A percentile compares a stretch with the other conserved stretches of the same genome.
phyloP scores from a whole-genome alignment of 2,888 invertebrate species.

The Apocheima hispidaria region DNA sequence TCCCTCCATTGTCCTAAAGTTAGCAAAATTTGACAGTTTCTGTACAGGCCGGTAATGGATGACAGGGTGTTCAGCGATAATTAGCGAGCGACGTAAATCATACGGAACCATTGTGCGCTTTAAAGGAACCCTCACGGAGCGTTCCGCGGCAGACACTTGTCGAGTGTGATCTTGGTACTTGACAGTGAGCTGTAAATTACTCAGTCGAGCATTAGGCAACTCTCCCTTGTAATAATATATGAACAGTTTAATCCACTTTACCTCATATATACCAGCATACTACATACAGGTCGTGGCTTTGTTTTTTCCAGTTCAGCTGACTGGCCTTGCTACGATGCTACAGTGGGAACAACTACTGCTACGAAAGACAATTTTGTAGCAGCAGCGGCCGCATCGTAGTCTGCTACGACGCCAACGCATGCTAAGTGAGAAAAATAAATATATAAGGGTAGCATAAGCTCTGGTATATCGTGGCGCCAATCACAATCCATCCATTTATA shows the following conservation, averaged over 20 bases:
- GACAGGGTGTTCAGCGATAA: slow-evolving; percentile 64
- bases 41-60: slow-evolving; percentile 60
- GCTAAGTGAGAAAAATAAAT: no score
- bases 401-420: background rate
- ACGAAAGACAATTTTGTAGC: background rate
- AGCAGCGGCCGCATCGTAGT: background rate
- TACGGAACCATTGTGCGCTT: slow-evolving; percentile 54
- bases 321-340: no score
- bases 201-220: no score
- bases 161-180: slow-evolving; percentile 2
- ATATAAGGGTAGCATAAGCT: no score
- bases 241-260: no score
- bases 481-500: no score
- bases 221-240: no score
- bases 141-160: slow-evolving; percentile 12
- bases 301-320: no score
- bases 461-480: no score
- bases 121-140: slow-evolving; percentile 17
- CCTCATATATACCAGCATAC: no score
- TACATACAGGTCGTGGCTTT: no score
- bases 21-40: slow-evolving; percentile 58
- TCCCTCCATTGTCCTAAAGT: slow-evolving; percentile 43
- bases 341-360: no score
- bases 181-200: background rate
- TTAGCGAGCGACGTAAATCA: slow-evolving; percentile 63